Base-by-base conservation (phyloP, 2,113 vertebrate genomes). In the Morone saxatilis region DNA sequence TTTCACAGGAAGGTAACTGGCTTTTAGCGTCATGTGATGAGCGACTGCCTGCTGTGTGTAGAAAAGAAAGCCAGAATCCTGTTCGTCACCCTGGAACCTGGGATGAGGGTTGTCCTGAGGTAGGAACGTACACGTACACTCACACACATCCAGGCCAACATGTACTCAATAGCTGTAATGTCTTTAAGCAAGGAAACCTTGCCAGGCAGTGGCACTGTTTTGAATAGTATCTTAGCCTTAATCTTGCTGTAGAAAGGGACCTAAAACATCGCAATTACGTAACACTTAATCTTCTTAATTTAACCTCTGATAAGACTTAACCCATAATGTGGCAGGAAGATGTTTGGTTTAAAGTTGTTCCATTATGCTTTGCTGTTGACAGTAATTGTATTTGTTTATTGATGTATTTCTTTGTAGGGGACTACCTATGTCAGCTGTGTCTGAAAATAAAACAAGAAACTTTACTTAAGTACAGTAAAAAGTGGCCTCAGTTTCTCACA, bases 51-150 rank as follows among this genome's bases (percentile, higher is more conserved):
- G 97, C 96, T 22, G 73, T 97, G 78, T 99, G 98, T 89, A 91
- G 95, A 90, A 97, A 84, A 91, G 16, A 79, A 50, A 96, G 96
- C 45, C 92, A 86, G 62, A 84, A 85, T 62, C 81, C 83, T 1
- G 72, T 59, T 40, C 74, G 47, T 19, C 51, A 83, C 25, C 9
- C 36, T 1, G 89, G 56, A 56, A 60, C 85, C 43, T 83, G 80
- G 92, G 94, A 96, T 1, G 89, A 96, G 5, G 94, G 91, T 60
- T 99, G 98, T 92, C 93, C 94, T 74, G 94, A 96, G 96, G 98
- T 99, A 93, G 86, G 74, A 60, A 54, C 20, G 54, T 3, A n/a
- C 41, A 57, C 1, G 2, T 38, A 78, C 76, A 59, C 48, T 19
- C 41, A 7, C 45, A 85, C 25, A 68, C 25, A 66, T 71, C 7